phyloP scores from a whole-genome alignment of 1,140 invertebrate genomes.

The Caenorhabditis briggsae region DNA sequence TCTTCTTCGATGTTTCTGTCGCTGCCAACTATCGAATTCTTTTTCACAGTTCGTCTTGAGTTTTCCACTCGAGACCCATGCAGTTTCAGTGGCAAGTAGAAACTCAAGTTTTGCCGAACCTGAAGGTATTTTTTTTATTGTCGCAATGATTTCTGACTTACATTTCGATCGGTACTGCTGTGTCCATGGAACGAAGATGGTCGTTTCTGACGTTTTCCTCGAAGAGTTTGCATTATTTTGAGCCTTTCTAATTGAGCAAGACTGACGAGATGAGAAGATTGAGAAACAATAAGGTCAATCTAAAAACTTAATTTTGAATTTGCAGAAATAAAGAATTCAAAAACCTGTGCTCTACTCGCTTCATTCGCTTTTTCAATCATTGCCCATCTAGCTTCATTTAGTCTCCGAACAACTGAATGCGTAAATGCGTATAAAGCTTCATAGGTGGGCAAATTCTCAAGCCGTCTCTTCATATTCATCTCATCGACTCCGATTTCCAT shows the following conservation, averaged over 20 bases:
- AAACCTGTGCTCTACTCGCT: conserved; percentile 22
- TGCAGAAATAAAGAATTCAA: neutral
- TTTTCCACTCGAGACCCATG: conserved; percentile 62
- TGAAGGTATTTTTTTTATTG: neutral
- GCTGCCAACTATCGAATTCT: conserved; percentile 43
- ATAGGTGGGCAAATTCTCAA: conserved; percentile 47
- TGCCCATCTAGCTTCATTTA: conserved; percentile 44
- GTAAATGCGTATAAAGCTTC: conserved; percentile 52
- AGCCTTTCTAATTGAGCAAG: conserved; percentile 19
- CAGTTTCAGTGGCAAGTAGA: conserved; percentile 58
- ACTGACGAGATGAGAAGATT: conserved; percentile 31
- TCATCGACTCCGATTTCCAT: conserved; percentile 61
- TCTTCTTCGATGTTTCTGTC: conserved; percentile 60
- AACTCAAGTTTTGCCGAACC: conserved; percentile 51
- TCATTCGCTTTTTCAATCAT: conserved; percentile 39
- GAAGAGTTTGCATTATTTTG: conserved; percentile 48
- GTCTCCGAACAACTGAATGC: conserved; percentile 36
- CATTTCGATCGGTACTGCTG: conserved; percentile 47
- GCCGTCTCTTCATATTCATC: conserved; percentile 38
- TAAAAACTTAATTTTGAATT: neutral
- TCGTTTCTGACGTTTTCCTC: conserved; percentile 42
- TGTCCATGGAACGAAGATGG: conserved; percentile 59
- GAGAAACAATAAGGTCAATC: conserved; percentile 40
- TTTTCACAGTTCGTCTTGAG: conserved; percentile 21
- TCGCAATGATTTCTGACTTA: neutral